Conservation (phyloP, 2,888 invertebrate genomes). For the Limenitis arthemis region DNA sequence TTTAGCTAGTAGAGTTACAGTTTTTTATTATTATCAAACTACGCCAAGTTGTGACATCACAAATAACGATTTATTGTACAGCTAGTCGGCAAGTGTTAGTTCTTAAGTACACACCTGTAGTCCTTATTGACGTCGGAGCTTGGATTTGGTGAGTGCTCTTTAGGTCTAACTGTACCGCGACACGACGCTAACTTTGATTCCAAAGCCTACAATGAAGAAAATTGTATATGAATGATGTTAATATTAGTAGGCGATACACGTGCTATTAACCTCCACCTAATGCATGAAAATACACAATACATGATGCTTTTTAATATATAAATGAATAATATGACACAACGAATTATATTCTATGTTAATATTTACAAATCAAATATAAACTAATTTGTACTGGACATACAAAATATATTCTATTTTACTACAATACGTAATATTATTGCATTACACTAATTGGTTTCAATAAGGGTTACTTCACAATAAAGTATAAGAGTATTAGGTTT, state of each 20-base stretch:
- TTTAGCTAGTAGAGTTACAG: no score
- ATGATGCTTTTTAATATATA: background rate
- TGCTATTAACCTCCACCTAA: conserved; percentile 14
- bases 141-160: conserved; percentile 66
- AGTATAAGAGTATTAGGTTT: no score
- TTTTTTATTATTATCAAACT: no score
- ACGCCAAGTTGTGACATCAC: no score
- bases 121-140: conserved; percentile 68
- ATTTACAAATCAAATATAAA: conserved; percentile 4
- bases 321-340: background rate
- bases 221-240: conserved; percentile 64
- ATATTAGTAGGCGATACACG: conserved; percentile 45
- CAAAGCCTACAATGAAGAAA: conserved; percentile 76
- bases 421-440: conserved; percentile 1
- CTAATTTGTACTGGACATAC: conserved; percentile 13
- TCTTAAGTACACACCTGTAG: conserved; percentile 72
- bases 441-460: conserved; percentile 1
- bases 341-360: background rate
- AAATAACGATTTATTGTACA: no score
- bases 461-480: conserved; percentile 14
- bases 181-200: conserved; percentile 79
- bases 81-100: conserved; percentile 40
- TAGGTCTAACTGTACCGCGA: conserved; percentile 72
- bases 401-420: background rate
- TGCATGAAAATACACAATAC: background rate